A percentile compares a stretch with the other conserved stretches of the same genome.
phyloP scores from a whole-genome alignment of 2,888 invertebrate genomes.

The Pomacea canaliculata region DNA sequence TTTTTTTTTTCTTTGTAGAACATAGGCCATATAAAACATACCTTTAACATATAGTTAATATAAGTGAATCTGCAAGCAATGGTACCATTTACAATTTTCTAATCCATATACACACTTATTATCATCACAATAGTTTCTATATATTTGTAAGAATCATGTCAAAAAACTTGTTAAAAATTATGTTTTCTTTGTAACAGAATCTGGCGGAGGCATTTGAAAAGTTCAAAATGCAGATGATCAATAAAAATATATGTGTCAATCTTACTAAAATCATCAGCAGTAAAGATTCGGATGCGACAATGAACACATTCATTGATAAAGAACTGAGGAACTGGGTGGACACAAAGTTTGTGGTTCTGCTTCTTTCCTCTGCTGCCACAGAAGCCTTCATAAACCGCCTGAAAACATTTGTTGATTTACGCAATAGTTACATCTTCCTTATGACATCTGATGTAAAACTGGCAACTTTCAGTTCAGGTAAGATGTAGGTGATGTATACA shows the following conservation, averaged over 20 bases:
- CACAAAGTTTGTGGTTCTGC: slow-evolving; percentile 25
- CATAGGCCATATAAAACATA: no score
- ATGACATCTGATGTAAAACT: slow-evolving; percentile 53
- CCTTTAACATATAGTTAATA: no score
- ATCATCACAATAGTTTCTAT: no score
- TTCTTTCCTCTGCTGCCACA: slow-evolving; percentile 16
- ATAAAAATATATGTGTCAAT: slow-evolving; percentile 44
- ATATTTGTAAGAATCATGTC: no score
- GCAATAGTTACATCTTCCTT: slow-evolving; percentile 42
- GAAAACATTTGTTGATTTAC: neutral
- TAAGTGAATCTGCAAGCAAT: no score
- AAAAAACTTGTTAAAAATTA: no score
- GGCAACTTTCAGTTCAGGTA: slow-evolving; percentile 28
- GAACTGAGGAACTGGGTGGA: neutral
- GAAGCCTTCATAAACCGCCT: neutral
- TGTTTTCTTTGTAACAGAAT: slow-evolving; percentile 32
- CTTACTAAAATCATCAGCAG: slow-evolving; percentile 6
- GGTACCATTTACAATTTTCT: no score
- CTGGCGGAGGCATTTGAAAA: neutral
- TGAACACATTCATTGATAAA: neutral
- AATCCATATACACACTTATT: no score
- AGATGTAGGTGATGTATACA: neutral
- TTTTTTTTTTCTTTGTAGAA: no score
- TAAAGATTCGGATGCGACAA: neutral
- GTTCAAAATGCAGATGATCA: slow-evolving; percentile 6